Base-by-base conservation (phyloP, 2,797 vertebrate species). In the Urocyon cinereoargenteus region DNA sequence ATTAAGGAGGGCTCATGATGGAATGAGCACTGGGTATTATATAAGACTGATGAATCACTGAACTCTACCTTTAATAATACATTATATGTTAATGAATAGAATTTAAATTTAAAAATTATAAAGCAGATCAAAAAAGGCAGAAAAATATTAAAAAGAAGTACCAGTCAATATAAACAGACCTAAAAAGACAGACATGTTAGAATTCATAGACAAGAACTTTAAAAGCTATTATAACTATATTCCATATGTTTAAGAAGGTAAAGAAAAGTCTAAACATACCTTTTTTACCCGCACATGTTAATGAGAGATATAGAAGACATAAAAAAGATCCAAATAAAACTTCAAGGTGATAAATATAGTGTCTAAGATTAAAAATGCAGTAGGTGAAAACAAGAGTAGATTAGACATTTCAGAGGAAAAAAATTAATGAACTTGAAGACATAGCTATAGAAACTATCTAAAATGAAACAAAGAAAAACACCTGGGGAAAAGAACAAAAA, bases 361-460 rank as follows among this genome's bases (percentile, higher is more conserved):
- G 26, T 55, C 51, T 79, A 64, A 85, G 45, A 78, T 68, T 51
- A 57, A 88, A 72, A 84, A 75, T 61, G 75, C 1, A 92, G 4
- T 51, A 94, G n/a, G 77, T 81, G 11, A 21, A 68, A 68, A 62
- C 77, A 87, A 24, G 2, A 70, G 40, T 55, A 90, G 40, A 86
- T 92, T 53, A 92, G 40, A 78, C 10, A 81, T 85, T 72, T 94
- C 45, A 82, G 55, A 95, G 78, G 73, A 79, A 96, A 94, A 95
- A 94, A 87, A 51, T 28, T 21, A 82, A 86, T n/a, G 40, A 86
- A 84, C 22, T 82, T 89, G 87, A 94, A 83, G 45, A 61, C 8
- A 77, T 3, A 93, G 16, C 13, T 91, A 31, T 1, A 68, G 34
- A 92, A 78, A 64, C 9, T 53, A 70, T 73, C 31, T 28, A 86